Percentiles rank a stretch among this genome's conserved stretches.
Evolutionary conservation across 2,113 vertebrate genomes (phyloP).

Genomic region (Antechinus stuartii): DNA sequence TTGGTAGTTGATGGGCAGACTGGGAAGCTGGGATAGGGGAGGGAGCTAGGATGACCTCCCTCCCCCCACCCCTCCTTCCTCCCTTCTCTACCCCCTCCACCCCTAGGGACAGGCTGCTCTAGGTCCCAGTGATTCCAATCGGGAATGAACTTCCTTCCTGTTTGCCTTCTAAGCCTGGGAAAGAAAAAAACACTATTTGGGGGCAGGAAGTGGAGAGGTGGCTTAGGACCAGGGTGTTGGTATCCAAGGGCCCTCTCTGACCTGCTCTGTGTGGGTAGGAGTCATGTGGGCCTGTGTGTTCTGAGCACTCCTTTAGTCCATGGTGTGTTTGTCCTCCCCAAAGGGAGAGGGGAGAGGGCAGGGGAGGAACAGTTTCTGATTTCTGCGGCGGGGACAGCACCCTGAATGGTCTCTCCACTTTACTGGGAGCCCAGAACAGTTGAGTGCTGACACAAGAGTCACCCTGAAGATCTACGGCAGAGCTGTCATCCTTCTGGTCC

Average conservation of each 20-base stretch:
- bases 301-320: background rate
- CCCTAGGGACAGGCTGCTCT: conserved; percentile 26
- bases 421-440: conserved; percentile 47
- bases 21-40: background rate
- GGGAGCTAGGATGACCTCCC: background rate
- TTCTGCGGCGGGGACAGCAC: conserved; percentile 9
- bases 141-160: conserved; percentile 81
- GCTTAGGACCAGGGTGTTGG: conserved; percentile 56
- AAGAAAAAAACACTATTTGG: background rate
- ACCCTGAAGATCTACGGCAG: conserved; percentile 54
- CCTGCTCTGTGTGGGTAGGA: background rate
- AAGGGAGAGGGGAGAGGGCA: background rate
- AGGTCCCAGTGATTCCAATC: conserved; percentile 70
- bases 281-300: background rate
- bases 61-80: background rate
- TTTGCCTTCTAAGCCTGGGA: conserved; percentile 59
- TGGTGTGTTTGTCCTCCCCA: background rate
- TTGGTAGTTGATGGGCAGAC: background rate
- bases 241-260: conserved; percentile 27
- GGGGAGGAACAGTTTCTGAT: background rate
- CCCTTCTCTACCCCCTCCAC: background rate
- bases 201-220: conserved; percentile 70
- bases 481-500: background rate
- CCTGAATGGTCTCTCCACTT: background rate
- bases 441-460: conserved; percentile 26